Conservation (phyloP, 2,888 invertebrate genomes). For the Prenolepis imparis region DNA sequence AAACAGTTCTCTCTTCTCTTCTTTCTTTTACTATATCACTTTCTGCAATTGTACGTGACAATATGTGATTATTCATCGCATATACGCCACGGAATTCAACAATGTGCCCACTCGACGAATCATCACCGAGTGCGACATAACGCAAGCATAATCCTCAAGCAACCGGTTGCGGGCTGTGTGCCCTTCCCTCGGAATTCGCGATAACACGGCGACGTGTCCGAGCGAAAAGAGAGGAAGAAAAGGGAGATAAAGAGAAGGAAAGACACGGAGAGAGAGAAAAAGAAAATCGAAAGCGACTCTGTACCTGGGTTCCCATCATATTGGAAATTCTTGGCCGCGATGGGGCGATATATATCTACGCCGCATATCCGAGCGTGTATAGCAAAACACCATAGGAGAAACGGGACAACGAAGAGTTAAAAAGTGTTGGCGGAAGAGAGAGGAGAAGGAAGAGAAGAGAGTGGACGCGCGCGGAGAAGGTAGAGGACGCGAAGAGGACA, state of each 20-base stretch:
- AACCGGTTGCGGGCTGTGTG: constrained; percentile 45
- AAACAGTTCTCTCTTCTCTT: constrained; percentile 30
- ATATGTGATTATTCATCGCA: constrained; percentile 46
- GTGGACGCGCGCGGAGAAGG: constrained; percentile 28
- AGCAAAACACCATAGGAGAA: constrained; percentile 71
- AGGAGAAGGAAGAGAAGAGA: constrained; percentile 37
- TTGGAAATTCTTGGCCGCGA: constrained; percentile 33
- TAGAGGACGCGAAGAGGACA: constrained; percentile 63
- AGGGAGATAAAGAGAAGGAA: not conserved
- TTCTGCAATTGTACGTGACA: constrained; percentile 46
- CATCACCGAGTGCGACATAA: constrained; percentile 28
- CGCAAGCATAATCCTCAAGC: constrained; percentile 41
- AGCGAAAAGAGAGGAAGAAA: constrained; percentile 11
- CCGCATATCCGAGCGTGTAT: constrained; percentile 61
- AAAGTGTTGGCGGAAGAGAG: constrained; percentile 56
- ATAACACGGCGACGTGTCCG: constrained; percentile 34
- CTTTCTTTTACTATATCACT: constrained; percentile 17
- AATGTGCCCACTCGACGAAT: constrained; percentile 47
- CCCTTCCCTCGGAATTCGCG: constrained; percentile 41
- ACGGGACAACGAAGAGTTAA: constrained; percentile 68
- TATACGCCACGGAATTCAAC: constrained; percentile 19
- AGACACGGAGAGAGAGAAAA: constrained; percentile 4
- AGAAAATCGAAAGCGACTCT: constrained; percentile 43
- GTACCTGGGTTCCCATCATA: constrained; percentile 34
- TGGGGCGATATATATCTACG: constrained; percentile 52